Conservation (phyloP, 2,113 vertebrate species). For the Platycercus adscitus region DNA sequence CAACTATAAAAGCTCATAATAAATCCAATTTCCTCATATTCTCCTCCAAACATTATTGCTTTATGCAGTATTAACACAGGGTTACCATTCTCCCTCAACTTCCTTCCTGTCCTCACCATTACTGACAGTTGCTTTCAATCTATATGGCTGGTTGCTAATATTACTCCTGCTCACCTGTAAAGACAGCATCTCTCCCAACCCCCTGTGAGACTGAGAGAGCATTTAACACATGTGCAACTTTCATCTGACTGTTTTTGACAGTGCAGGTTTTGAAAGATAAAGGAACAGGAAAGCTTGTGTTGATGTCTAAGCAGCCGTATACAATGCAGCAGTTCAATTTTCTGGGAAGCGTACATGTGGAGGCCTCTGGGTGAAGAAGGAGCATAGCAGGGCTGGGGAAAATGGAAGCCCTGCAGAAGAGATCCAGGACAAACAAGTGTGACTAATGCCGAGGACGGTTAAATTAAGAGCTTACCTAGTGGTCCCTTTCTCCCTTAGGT, state of each 20-base stretch:
- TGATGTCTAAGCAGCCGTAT: not conserved
- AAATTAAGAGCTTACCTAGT: not conserved
- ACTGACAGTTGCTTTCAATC: not conserved
- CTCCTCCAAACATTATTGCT: not conserved
- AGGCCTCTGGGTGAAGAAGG: not conserved
- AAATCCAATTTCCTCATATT: not conserved
- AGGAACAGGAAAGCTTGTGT: not conserved
- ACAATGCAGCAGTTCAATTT: not conserved
- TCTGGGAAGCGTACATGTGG: accelerated
- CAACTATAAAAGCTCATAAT: not conserved
- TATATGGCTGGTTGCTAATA: accelerated
- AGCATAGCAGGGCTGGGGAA: not conserved
- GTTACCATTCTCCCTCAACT: not conserved
- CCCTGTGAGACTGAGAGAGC: not conserved
- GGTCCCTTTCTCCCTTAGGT: not conserved
- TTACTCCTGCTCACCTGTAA: not conserved
- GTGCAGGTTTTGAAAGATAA: not conserved
- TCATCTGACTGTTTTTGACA: not conserved
- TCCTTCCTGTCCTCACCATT: not conserved
- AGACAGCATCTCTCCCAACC: not conserved
- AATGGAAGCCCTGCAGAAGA: not conserved
- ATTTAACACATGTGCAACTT: not conserved
- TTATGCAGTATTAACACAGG: not conserved
- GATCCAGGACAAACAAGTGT: not conserved
- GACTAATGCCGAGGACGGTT: not conserved